These are phyloP conservation scores for Folsomia candida DNA, from an alignment of 2,888 invertebrate genomes.

Conservation along the genomic window DNA sequence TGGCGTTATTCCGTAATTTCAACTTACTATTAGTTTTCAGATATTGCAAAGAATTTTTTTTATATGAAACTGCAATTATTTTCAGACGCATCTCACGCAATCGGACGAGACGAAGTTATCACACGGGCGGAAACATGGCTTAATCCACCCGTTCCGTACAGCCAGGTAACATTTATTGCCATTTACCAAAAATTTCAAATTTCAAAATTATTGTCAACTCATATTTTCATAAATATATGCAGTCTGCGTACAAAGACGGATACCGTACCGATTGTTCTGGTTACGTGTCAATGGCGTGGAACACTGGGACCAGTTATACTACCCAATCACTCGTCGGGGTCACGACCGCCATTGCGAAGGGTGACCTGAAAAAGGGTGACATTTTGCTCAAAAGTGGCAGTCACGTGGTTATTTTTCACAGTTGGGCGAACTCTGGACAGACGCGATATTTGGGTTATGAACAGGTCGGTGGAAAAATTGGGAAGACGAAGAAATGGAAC, in stretches of 20 bases:
- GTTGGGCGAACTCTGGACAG: neutral
- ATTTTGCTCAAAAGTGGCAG: conserved; percentile 5
- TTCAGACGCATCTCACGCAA: neutral
- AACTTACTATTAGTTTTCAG: too few relatives aligned
- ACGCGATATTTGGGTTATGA: conserved; percentile 9
- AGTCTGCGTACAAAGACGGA: conserved; percentile 8
- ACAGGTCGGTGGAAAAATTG: neutral
- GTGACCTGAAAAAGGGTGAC: conserved; percentile 5
- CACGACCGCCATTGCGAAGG: conserved; percentile 2
- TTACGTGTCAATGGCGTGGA: conserved; percentile 18
- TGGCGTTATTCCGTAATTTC: too few relatives aligned
- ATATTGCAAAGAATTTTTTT: too few relatives aligned
- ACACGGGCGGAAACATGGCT: conserved; percentile 11
- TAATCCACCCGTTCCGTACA: conserved; percentile 10
- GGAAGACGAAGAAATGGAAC: neutral
- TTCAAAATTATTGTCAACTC: too few relatives aligned
- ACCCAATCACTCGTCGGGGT: neutral
- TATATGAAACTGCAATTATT: too few relatives aligned
- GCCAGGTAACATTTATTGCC: too few relatives aligned
- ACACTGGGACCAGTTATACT: neutral
- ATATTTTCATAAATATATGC: too few relatives aligned
- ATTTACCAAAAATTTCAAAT: too few relatives aligned
- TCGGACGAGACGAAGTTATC: neutral
- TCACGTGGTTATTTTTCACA: conserved; percentile 3
- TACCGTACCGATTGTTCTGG: conserved; percentile 15